A percentile compares a stretch with the other conserved stretches of the same genome.
Evolutionary conservation across 2,797 vertebrate species (phyloP).

Genomic region (Xenopus petersii): DNA sequence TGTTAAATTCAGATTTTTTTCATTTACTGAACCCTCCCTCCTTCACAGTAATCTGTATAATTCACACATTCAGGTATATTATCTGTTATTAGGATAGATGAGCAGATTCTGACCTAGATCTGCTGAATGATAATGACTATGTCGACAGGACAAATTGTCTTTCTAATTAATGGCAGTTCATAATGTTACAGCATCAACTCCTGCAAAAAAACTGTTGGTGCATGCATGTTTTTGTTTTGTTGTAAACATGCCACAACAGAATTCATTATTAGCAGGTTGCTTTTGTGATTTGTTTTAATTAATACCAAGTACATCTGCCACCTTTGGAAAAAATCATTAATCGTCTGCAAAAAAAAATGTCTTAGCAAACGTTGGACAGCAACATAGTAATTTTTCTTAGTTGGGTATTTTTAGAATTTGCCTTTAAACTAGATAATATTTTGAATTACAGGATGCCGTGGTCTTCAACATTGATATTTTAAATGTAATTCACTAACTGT

Average conservation of each 20-base stretch:
- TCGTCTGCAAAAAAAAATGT: not conserved
- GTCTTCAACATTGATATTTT: no score
- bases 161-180: constrained; percentile 31
- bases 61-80: constrained; percentile 6
- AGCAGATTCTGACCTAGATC: constrained; percentile 20
- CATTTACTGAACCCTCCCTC: not conserved
- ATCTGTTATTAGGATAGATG: constrained; percentile 25
- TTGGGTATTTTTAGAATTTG: no score
- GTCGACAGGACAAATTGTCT: constrained; percentile 19
- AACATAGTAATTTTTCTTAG: not conserved
- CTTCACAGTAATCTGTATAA: constrained; percentile 10
- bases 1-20: not conserved
- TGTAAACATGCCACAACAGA: constrained; percentile 16
- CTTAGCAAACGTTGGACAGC: not conserved
- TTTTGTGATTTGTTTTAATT: constrained; percentile 2
- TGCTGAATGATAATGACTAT: constrained; percentile 23
- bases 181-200: constrained; percentile 17
- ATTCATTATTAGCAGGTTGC: not conserved
- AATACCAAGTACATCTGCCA: constrained; percentile 8
- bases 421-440: no score
- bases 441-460: no score
- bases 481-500: no score
- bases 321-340: not conserved
- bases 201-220: not conserved
- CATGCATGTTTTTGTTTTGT: constrained; percentile 12